Evolutionary conservation across 2,797 vertebrate genomes (phyloP), one percentile per base, ranked within the genome.

Genomic region (Simalia tracyae): DNA sequence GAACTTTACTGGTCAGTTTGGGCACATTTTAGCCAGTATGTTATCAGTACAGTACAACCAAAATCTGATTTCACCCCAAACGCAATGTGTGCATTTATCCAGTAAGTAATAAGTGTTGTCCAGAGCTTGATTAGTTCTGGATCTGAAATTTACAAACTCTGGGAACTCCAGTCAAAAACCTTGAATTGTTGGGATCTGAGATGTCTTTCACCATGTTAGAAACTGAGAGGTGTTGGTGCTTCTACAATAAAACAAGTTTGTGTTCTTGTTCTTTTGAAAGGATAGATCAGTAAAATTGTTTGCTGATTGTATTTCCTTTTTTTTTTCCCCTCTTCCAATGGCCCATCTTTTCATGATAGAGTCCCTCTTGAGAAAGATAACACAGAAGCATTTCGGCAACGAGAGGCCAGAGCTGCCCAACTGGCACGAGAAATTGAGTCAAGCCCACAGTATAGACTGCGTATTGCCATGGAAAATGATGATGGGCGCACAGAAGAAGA

Each of bases 371-470:
- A 99, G 93, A 98, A 98, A 84, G 98, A 98, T 86, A 98, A 98
- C 94, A 97, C 98, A 0, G 99, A 99, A 68, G 96, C 97, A 64
- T 99, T 97, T 95, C 97, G 98, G 8, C 98, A 99, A 95, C 96
- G 98, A 91, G 98, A 99, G 95, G 98, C 98, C 0, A 98, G 99
- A 0, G 98, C 99, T 0, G 96, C 98, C 14, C 98, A 98, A 17
- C 95, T 99, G 92, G 99, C 98, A 90, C 98, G 97, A 46, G 99
- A 99, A 96, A 99, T 99, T 17, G 99, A 99, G 92, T 98, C 98
- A 0, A 99, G 98, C 84, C 98, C 98, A 0, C 98, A 99, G 95
- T 99, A 99, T 95, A 98, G 98, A 90, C 97, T 98, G 63, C 98
- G 98, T 0, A 98, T 97, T 1, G 96, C 96, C 54, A 97, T 99